Base-by-base conservation (phyloP, 1,140 invertebrate species). In the Carcinoscorpius rotundicauda region DNA sequence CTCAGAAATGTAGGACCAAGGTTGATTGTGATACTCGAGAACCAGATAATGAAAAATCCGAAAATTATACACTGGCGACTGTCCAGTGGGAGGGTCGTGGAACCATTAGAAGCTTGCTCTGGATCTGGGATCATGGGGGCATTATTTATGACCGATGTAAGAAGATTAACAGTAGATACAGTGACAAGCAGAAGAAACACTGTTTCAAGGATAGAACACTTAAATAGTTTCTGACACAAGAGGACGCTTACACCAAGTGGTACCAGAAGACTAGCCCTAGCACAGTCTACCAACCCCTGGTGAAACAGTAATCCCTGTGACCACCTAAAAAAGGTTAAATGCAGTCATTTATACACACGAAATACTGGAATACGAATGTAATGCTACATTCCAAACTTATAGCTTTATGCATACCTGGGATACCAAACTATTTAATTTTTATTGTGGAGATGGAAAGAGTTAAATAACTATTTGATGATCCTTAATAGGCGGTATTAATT, bases 11-110 rank as follows among this genome's bases (percentile, higher is more conserved):
- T 93, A 3, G 91, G 90, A 4, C 91, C 91, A 68, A 95, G 81
- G 78, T 95, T 93, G 73, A 94, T 90, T 6, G 91, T 91, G 71
- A 93, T 73, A 64, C 76, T 79, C 9, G 78, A 78, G 77, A 93
- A 92, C 91, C 91, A 93, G 72, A 93, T 93, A 85, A 93, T 93
- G 77, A 90, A 90, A 50, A 90, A 87, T 9, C 90, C 91, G 77
- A 93, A 95, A 49, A 92, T 81, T 5, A 93, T 88, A 76, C 91
- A 95, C 81, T 91, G 85, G 0, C 87, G 87, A 57, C 85, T 87
- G 74, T 90, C 87, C 83, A 87, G 85, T 58, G 89, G 79, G 61
- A 87, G 75, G 3, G 50, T n/a, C n/a, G 6, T n/a, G 53, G 6
- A 8, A 55, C n/a, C n/a, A 55, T 55, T 55, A 55, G 6, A 8